Base-by-base conservation (phyloP, 2,888 invertebrate species). In the Thysanoteuthis rhombus region DNA sequence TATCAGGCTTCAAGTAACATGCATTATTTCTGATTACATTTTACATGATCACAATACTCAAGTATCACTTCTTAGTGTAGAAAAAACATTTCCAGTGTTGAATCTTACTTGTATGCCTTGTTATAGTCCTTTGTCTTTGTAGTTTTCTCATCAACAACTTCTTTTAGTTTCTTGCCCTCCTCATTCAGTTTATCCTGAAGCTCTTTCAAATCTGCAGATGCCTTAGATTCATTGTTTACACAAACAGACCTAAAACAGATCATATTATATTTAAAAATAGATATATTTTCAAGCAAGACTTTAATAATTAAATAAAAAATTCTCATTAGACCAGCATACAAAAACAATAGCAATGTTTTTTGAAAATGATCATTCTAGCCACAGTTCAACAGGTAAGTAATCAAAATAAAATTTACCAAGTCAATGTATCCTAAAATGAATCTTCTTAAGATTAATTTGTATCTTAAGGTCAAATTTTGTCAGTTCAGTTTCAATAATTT, bases 91-190 rank as follows among this genome's bases (percentile, higher is more conserved):
- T 28, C 1, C n/a, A 75, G 75, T n/a, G 2, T 42, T 92, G 10
- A 58, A 90, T 90, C 96, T 95, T 95, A 97, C 97, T 96, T 96
- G 94, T 95, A 95, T 10, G 96, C 95, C 93, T 96, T 95, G 93
- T 96, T 96, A 93, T 97, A 96, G 36, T 98, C 98, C 39, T 96
- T 96, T 42, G 97, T 97, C n/a, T 98, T 97, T 42, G 97, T 97
- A n/a, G 98, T 98, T 93, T 98, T 97, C 25, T 97, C 97, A n/a
- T 97, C 97, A 95, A 96, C 96, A 32, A 98, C 97, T 75, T 97
- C 97, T 45, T 97, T 97, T 94, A 97, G 96, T 93, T 97, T 97
- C 93, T 97, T 97, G 75, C 98, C 98, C 45, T 98, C 97, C 93
- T 98, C 98, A 4, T 97, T 97, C 96, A 98, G 97, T n/a, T 98